These are phyloP conservation scores for Cettia cetti DNA, from an alignment of 2,113 vertebrate genomes.

Conservation along the genomic window DNA sequence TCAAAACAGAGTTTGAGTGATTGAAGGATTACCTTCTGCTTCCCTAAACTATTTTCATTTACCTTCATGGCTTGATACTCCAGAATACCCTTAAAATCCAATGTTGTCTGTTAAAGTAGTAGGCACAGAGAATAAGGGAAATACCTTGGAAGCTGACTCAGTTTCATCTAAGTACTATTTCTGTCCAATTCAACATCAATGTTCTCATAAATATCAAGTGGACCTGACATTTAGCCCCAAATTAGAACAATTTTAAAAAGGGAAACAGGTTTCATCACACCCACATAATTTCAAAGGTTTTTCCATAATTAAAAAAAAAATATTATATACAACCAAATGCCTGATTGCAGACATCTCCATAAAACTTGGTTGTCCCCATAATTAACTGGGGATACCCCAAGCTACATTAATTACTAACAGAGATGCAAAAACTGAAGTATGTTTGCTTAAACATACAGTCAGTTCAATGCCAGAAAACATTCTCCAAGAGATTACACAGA, in stretches of 20 bases:
- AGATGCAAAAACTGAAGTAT: neutral
- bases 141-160: neutral
- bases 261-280: neutral
- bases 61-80: neutral
- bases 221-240: neutral
- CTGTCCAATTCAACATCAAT: neutral
- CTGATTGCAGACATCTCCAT: neutral
- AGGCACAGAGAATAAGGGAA: neutral
- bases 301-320: neutral
- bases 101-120: neutral
- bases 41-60: neutral
- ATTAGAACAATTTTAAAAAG: neutral
- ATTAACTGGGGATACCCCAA: neutral
- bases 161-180: neutral
- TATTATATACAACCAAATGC: neutral
- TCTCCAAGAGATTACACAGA: constrained; percentile 36
- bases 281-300: neutral
- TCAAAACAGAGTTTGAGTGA: neutral
- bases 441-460: neutral
- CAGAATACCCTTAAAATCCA: neutral
- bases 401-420: neutral
- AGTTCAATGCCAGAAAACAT: constrained; percentile 21
- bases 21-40: neutral
- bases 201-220: neutral
- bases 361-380: neutral